phyloP scores from a whole-genome alignment of 2,888 invertebrate genomes.

The Idaea biselata region DNA sequence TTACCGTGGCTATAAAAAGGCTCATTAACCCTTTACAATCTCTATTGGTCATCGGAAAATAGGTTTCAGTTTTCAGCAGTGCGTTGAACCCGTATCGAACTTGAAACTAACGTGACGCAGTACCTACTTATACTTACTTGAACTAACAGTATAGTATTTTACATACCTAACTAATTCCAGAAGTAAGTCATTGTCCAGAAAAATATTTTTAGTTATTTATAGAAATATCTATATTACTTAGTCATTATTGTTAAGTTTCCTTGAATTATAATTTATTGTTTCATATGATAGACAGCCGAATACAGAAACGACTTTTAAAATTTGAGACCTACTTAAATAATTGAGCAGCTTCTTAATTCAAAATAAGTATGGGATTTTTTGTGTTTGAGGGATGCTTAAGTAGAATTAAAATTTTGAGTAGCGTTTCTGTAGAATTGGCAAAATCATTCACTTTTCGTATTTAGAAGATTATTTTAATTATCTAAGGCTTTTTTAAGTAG shows the following conservation, averaged over 20 bases:
- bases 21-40: conserved; percentile 18
- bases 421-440: too few species aligned
- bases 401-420: too few species aligned
- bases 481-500: too few species aligned
- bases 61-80: conserved; percentile 35
- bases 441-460: too few species aligned
- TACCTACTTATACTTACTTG: neutral
- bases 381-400: too few species aligned
- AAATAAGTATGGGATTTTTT: too few species aligned
- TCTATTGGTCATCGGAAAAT: conserved; percentile 30
- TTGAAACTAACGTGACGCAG: conserved; percentile 30
- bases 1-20: neutral
- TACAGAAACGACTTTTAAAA: too few species aligned
- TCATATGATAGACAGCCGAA: too few species aligned
- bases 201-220: neutral
- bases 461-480: too few species aligned
- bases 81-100: conserved; percentile 51
- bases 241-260: neutral
- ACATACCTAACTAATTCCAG: neutral
- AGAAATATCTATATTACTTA: neutral
- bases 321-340: too few species aligned
- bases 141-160: neutral
- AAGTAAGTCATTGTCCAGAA: neutral
- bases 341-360: too few species aligned
- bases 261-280: neutral